phyloP scores from a whole-genome alignment of 2,113 vertebrate genomes.

The Narcine bancroftii region DNA sequence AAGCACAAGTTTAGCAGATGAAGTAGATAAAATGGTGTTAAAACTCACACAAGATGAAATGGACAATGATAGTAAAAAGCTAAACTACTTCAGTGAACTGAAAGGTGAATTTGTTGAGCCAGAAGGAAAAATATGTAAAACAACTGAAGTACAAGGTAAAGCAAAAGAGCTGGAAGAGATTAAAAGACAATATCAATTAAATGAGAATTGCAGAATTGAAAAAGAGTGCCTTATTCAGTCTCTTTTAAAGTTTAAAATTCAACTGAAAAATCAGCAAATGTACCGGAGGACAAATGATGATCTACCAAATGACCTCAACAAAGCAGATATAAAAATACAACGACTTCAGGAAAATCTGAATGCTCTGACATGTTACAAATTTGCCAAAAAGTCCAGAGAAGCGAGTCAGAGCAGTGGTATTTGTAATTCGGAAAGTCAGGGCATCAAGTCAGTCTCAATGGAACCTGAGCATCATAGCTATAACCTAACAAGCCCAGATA shows the following conservation, averaged over 20 bases:
- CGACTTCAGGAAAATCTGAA: background rate
- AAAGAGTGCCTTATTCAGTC: background rate
- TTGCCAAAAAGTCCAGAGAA: background rate
- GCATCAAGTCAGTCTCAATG: background rate
- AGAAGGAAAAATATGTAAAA: background rate
- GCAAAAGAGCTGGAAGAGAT: background rate
- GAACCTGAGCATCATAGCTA: background rate
- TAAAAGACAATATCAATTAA: background rate
- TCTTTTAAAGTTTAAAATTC: slow-evolving; percentile 19
- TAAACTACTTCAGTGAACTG: background rate
- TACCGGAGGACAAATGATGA: background rate
- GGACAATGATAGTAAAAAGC: background rate
- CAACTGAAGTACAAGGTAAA: background rate
- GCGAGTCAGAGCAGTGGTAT: background rate
- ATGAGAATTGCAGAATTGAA: background rate
- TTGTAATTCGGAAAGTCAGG: background rate
- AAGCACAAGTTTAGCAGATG: background rate
- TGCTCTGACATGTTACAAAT: background rate
- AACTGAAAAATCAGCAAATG: slow-evolving; percentile 5
- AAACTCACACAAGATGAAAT: background rate
- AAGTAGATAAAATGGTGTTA: background rate
- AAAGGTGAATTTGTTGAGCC: background rate
- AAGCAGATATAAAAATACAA: background rate
- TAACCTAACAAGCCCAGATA: background rate
- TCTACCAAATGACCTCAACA: background rate